Conservation (phyloP, 2,888 invertebrate genomes). For the Euclidia mi region DNA sequence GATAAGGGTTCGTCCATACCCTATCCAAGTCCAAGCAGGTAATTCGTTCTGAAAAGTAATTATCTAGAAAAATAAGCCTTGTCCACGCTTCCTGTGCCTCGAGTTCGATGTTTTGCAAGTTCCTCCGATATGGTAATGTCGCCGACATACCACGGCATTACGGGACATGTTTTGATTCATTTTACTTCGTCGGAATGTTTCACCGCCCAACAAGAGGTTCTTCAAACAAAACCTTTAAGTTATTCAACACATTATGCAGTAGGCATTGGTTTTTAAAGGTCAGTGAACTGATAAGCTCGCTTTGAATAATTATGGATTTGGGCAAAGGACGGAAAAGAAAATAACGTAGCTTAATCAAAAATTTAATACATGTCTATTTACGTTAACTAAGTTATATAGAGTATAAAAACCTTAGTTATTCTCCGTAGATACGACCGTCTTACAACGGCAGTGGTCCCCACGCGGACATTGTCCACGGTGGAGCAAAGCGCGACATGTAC, state of each 20-base stretch:
- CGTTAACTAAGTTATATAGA: no score
- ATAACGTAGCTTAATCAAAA: constrained; percentile 6
- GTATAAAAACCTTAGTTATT: no score
- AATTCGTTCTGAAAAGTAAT: no score
- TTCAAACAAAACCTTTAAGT: constrained; percentile 11
- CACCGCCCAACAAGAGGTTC: constrained; percentile 18
- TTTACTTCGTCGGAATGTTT: constrained; percentile 26
- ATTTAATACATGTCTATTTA: constrained; percentile 10
- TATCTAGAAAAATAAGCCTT: no score
- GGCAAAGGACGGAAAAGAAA: neutral
- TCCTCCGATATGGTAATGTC: constrained; percentile 52
- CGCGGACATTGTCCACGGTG: no score
- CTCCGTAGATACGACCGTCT: no score
- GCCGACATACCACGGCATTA: constrained; percentile 24
- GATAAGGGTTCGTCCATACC: no score
- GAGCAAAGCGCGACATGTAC: no score
- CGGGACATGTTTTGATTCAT: constrained; percentile 38
- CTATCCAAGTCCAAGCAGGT: no score
- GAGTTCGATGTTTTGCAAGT: constrained; percentile 48
- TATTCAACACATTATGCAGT: constrained; percentile 10
- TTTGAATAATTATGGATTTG: constrained; percentile 13
- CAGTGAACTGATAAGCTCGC: neutral
- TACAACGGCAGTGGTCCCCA: no score
- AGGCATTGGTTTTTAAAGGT: constrained; percentile 15
- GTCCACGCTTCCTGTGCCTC: constrained; percentile 23